These are phyloP conservation scores for Poeciliopsis turrubarensis DNA, from an alignment of 2,113 vertebrate species.

Conservation along the genomic window DNA sequence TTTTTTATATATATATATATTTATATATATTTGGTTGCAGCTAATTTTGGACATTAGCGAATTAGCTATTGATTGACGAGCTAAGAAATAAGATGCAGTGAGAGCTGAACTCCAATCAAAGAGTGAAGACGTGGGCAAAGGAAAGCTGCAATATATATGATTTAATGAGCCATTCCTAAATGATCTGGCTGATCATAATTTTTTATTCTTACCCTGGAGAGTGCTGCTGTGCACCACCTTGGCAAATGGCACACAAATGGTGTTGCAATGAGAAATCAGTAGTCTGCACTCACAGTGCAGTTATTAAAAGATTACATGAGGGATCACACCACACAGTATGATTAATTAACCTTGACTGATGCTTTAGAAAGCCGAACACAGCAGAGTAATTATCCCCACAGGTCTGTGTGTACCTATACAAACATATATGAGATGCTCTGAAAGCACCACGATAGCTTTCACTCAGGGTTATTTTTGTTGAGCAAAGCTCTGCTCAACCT, in stretches of 20 bases:
- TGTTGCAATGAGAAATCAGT: conserved; percentile 46
- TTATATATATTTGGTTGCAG: conserved; percentile 35
- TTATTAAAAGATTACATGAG: conserved; percentile 73
- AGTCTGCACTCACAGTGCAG: conserved; percentile 51
- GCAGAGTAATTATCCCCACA: conserved; percentile 44
- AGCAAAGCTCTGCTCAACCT: conserved; percentile 32
- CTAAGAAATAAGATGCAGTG: conserved; percentile 44
- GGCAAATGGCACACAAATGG: conserved; percentile 35
- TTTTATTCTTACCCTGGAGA: conserved; percentile 33
- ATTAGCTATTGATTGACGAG: conserved; percentile 59
- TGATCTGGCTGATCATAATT: conserved; percentile 47
- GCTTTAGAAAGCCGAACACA: conserved; percentile 58
- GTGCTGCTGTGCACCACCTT: conserved; percentile 24
- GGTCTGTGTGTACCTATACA: conserved; percentile 49
- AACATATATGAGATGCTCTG: conserved; percentile 26
- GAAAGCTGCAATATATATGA: conserved; percentile 18
- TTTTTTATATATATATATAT: no score
- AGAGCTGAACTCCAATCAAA: conserved; percentile 48
- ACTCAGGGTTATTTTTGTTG: conserved; percentile 35
- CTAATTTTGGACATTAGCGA: conserved; percentile 54
- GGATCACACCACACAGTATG: conserved; percentile 61
- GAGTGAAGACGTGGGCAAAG: conserved; percentile 22
- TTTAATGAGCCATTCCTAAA: conserved; percentile 40
- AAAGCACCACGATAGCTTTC: conserved; percentile 25
- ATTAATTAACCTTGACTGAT: conserved; percentile 78